phyloP scores from a whole-genome alignment of 2,797 vertebrate species.

The Falco berigora region DNA sequence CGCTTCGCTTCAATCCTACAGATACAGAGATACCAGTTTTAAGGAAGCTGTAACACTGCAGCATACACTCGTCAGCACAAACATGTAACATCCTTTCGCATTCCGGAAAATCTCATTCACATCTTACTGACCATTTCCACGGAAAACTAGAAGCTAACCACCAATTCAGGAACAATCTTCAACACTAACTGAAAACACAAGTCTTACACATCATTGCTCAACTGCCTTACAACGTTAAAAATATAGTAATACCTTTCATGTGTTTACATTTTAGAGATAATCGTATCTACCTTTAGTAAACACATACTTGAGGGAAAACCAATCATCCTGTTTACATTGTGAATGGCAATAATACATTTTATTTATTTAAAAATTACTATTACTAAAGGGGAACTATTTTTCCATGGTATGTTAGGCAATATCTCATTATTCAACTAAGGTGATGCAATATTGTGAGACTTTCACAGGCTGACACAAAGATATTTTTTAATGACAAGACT shows the following conservation, averaged over 20 bases:
- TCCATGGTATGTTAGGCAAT: not conserved
- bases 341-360: constrained; percentile 6
- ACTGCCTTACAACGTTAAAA: not conserved
- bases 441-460: not conserved
- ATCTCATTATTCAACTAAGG: constrained; percentile 45
- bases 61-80: not conserved
- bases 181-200: not conserved
- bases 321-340: constrained; percentile 1
- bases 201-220: not conserved
- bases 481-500: constrained; percentile 9
- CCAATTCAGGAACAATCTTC: not conserved
- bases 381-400: not conserved
- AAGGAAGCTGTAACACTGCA: not conserved
- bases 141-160: not conserved
- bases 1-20: not conserved
- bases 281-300: not conserved
- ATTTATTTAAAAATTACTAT: constrained; percentile 23
- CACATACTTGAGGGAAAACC: not conserved
- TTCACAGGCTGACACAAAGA: constrained; percentile 6
- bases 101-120: not conserved
- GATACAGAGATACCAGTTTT: not conserved
- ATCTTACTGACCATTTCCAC: not conserved
- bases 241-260: not conserved
- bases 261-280: not conserved
- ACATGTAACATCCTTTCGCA: not conserved